Percentiles rank a stretch among this genome's conserved stretches.
Evolutionary conservation across 2,113 vertebrate genomes (phyloP).

Genomic region (Megaceryle torquata): DNA sequence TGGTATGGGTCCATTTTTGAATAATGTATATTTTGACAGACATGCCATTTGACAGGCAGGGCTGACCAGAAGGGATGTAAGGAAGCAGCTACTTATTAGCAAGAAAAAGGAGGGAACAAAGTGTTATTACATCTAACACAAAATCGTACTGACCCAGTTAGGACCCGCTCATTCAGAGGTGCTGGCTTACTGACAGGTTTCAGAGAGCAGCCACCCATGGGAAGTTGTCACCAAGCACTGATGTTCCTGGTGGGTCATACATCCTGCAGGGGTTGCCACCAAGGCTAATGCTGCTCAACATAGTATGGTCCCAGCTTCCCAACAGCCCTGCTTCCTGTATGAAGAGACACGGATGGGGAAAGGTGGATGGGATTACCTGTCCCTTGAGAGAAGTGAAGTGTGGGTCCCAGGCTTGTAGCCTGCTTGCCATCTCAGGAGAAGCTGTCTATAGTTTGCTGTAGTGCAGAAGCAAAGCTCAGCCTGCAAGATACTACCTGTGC

Average conservation of each 20-base stretch:
- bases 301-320: neutral
- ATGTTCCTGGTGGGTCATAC: accelerated
- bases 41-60: conserved; percentile 46
- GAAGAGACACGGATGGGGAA: accelerated
- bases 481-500: neutral
- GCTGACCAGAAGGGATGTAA: conserved; percentile 44
- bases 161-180: neutral
- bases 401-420: neutral
- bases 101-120: conserved; percentile 26
- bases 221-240: accelerated
- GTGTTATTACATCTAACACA: neutral
- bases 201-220: neutral
- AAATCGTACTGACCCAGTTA: neutral
- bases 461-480: neutral
- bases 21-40: conserved; percentile 44
- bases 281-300: neutral
- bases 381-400: neutral
- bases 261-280: neutral
- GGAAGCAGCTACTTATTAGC: conserved; percentile 33
- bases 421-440: neutral
- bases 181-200: conserved; percentile 5
- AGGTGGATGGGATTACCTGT: neutral
- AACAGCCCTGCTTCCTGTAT: neutral
- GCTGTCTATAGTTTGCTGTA: neutral
- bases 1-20: conserved; percentile 50